Percentiles rank a stretch among this genome's conserved stretches.
These are phyloP conservation scores for Microcebus murinus DNA, from an alignment of 2,113 vertebrate genomes.

Conservation along the genomic window DNA sequence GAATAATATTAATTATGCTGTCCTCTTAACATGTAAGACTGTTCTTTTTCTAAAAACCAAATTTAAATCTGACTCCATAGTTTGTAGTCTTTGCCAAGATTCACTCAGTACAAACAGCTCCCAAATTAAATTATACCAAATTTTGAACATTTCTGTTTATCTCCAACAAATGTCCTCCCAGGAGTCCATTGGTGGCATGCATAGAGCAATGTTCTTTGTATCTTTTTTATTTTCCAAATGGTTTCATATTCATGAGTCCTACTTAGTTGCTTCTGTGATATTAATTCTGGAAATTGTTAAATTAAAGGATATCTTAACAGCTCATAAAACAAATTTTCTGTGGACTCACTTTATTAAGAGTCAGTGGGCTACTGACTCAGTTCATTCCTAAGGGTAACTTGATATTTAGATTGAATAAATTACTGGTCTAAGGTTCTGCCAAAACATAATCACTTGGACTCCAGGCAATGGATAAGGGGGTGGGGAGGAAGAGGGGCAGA, in stretches of 20 bases:
- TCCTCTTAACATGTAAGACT: slow-evolving; percentile 38
- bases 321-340: slow-evolving; percentile 60
- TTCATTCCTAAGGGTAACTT: slow-evolving; percentile 24
- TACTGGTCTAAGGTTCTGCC: slow-evolving; percentile 18
- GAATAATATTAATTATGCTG: slow-evolving; percentile 42
- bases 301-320: slow-evolving; percentile 49
- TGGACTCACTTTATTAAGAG: slow-evolving; percentile 32
- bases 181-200: slow-evolving; percentile 34
- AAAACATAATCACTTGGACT: slow-evolving; percentile 41
- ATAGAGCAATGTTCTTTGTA: slow-evolving; percentile 48
- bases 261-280: neutral
- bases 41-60: slow-evolving; percentile 58
- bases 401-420: slow-evolving; percentile 51
- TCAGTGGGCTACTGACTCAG: neutral
- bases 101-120: slow-evolving; percentile 66
- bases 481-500: neutral
- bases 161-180: slow-evolving; percentile 62
- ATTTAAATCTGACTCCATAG: slow-evolving; percentile 44
- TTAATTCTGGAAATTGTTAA: slow-evolving; percentile 27
- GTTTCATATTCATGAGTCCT: slow-evolving; percentile 39
- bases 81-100: slow-evolving; percentile 47
- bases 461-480: slow-evolving; percentile 24
- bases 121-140: slow-evolving; percentile 48
- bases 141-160: slow-evolving; percentile 74
- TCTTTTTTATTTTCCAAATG: slow-evolving; percentile 61